A percentile compares a stretch with the other conserved stretches of the same genome.
Evolutionary conservation across 2,888 invertebrate genomes (phyloP).

Genomic region (Lithodes maja): DNA sequence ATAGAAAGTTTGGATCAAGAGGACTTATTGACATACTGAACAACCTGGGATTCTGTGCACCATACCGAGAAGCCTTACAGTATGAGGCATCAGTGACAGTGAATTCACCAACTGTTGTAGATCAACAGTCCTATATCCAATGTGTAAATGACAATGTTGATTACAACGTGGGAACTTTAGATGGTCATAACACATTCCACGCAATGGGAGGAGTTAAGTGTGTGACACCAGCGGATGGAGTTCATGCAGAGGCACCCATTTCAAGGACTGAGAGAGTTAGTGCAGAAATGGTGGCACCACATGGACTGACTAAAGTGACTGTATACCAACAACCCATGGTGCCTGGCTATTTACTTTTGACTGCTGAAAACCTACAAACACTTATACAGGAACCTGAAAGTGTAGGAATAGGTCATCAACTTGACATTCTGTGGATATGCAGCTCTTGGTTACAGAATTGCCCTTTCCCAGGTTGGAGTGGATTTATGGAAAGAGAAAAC

Average conservation of each 20-base stretch:
- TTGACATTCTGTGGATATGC: slow-evolving; percentile 35
- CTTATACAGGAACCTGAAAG: slow-evolving; percentile 36
- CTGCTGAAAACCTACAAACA: slow-evolving; percentile 37
- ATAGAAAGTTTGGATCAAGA: slow-evolving; percentile 24
- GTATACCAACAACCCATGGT: slow-evolving; percentile 28
- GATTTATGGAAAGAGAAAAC: slow-evolving; percentile 23
- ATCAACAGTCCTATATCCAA: slow-evolving; percentile 32
- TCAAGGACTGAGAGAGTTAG: slow-evolving; percentile 30
- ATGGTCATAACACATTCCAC: slow-evolving; percentile 39
- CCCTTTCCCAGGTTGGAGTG: slow-evolving; percentile 34
- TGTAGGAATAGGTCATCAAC: slow-evolving; percentile 35
- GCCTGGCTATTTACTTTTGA: slow-evolving; percentile 22
- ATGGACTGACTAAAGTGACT: slow-evolving; percentile 26
- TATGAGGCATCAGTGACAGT: slow-evolving; percentile 37
- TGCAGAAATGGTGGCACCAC: slow-evolving; percentile 18
- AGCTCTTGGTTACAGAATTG: slow-evolving; percentile 34
- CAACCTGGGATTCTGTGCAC: slow-evolving; percentile 14
- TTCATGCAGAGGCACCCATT: slow-evolving; percentile 32
- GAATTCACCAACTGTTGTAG: slow-evolving; percentile 29
- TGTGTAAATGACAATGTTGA: slow-evolving; percentile 28
- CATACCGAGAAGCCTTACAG: slow-evolving; percentile 14
- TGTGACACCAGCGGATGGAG: slow-evolving; percentile 38
- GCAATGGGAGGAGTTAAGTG: slow-evolving; percentile 33
- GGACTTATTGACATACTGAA: slow-evolving; percentile 5
- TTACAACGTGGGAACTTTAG: slow-evolving; percentile 34